Percentiles rank a stretch among this genome's conserved stretches.
These are phyloP conservation scores for Deroplatys truncata DNA, from an alignment of 2,888 invertebrate species.

Conservation along the genomic window DNA sequence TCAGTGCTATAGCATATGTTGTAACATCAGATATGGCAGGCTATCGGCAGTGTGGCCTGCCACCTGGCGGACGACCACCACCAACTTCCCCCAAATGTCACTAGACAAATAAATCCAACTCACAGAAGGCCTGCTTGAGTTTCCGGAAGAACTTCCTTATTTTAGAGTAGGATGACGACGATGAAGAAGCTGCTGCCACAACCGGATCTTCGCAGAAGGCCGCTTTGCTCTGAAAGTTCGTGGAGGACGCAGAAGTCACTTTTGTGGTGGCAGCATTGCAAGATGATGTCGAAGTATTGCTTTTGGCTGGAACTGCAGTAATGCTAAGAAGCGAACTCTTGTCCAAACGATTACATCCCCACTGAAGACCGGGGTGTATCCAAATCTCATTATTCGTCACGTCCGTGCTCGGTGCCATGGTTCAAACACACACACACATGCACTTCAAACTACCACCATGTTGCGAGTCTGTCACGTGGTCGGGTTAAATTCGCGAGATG, in stretches of 20 bases:
- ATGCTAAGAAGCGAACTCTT: not conserved
- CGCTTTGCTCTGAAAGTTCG: not conserved
- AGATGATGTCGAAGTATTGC: not conserved
- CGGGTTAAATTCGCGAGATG: not conserved
- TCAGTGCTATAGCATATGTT: not conserved
- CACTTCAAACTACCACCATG: not conserved
- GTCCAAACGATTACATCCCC: not conserved
- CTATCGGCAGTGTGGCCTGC: not conserved
- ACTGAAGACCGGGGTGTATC: not conserved
- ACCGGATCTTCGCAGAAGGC: conserved; percentile 2
- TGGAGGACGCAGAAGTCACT: not conserved
- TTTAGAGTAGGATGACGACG: conserved; percentile 16
- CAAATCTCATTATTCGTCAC: conserved; percentile 2
- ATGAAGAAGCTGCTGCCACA: not conserved
- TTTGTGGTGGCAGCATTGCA: not conserved
- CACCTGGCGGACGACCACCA: not conserved
- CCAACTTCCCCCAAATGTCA: not conserved
- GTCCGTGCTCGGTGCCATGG: conserved; percentile 2
- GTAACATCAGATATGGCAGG: too few species aligned
- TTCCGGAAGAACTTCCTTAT: conserved; percentile 30
- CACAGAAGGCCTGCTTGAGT: conserved; percentile 30
- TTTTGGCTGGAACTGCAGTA: not conserved
- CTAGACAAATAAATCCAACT: conserved; percentile 13
- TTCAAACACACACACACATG: not conserved
- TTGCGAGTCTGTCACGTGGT: not conserved